Evolutionary conservation across 37 sponge, comb jelly and placozoan genomes (phyloP), one percentile per base, ranked within the genome.

Genomic region (Eunapius fragilis): DNA sequence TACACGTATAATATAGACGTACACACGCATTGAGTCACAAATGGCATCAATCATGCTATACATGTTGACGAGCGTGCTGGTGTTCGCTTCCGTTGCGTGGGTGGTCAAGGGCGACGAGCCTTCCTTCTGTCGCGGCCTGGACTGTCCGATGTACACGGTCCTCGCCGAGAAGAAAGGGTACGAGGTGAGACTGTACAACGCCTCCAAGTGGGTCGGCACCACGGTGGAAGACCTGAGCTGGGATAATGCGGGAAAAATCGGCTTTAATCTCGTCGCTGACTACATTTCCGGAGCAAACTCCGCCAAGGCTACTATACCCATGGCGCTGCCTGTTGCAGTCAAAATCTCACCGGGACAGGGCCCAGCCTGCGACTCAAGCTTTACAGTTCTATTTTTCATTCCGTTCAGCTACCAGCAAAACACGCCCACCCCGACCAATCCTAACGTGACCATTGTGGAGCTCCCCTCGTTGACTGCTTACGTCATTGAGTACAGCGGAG

Each of bases 131-230:
- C 58, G 14, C 58, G 58, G 58, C 2, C 58, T 58, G 7, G 58
- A 58, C 58, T 58, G 58, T 58, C 58, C 58, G 19, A 19, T 58
- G 14, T 58, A 58, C 58, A 58, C 58, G 6, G 58, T 58, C 19
- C 58, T 58, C 19, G 58, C 58, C 14, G 47, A 72, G 33, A 83
- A 45, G 26, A 24, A 37, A 14, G 58, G 48, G 32, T 83, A 83
- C 75, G 84, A 83, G 41, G 50, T 49, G 7, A 75, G 84, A 6
- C n/a, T 74, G 6, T 83, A 83, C 48, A 50, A 72, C 6, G 45
- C 84, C 67, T 74, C 75, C 17, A 83, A 83, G 35, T 83, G 84
- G 84, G 84, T 83, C 22, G 84, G 84, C n/a, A 74, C 75, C 22
- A 37, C 37, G n/a, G 28, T 83, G 25, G 22, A 27, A 5, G 45